Evolutionary conservation across 2,888 invertebrate genomes (phyloP).

Genomic region (Chymomyza amoena): DNA sequence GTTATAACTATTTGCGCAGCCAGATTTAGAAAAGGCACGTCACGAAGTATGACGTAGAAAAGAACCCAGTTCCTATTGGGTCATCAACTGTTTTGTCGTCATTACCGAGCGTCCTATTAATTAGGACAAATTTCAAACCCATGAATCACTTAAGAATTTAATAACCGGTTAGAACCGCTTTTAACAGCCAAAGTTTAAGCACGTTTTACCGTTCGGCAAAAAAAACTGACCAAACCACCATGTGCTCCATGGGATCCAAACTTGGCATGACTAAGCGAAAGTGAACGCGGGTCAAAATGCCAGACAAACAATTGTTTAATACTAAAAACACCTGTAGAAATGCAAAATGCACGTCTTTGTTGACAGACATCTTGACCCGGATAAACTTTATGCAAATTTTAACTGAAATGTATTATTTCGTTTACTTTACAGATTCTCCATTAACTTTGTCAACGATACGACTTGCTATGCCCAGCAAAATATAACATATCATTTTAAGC

Average conservation of each 20-base stretch:
- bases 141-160: slow-evolving; percentile 27
- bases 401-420: slow-evolving; percentile 2
- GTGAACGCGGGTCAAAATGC: slow-evolving; percentile 13
- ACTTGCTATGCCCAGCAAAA: slow-evolving; percentile 61
- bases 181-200: slow-evolving; percentile 10
- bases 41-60: too few species aligned
- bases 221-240: slow-evolving; percentile 21
- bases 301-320: neutral
- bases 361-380: slow-evolving; percentile 5
- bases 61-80: too few species aligned
- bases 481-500: slow-evolving; percentile 77
- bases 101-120: neutral
- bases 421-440: slow-evolving; percentile 72
- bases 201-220: slow-evolving; percentile 37
- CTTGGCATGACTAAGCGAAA: slow-evolving; percentile 20
- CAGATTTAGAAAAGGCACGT: too few species aligned
- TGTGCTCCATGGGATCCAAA: neutral
- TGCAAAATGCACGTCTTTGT: slow-evolving; percentile 21
- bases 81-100: too few species aligned
- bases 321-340: neutral
- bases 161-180: slow-evolving; percentile 29
- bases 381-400: neutral
- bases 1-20: too few species aligned
- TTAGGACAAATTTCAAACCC: slow-evolving; percentile 10
- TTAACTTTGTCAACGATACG: slow-evolving; percentile 75